A percentile compares a stretch with the other conserved stretches of the same genome.
Conservation (phyloP, 2,797 vertebrate species). For the Philypnodon macrostomus region DNA sequence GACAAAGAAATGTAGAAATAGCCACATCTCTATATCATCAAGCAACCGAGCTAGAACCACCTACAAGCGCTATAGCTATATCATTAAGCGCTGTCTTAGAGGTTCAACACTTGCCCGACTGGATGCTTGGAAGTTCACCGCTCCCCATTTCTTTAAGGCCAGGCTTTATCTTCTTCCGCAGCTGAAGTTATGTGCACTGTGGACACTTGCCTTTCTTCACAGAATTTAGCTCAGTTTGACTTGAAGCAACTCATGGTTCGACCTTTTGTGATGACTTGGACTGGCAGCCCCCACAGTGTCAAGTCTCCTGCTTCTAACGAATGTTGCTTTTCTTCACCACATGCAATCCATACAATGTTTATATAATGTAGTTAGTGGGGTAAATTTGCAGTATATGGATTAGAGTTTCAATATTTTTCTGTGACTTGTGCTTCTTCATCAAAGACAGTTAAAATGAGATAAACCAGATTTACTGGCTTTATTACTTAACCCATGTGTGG, state of each 20-base stretch:
- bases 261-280: conserved; percentile 13
- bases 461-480: too few relatives aligned
- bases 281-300: conserved; percentile 15
- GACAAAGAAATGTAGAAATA: neutral
- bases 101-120: conserved; percentile 3
- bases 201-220: neutral
- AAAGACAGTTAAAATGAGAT: too few relatives aligned
- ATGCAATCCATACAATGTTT: neutral
- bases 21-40: neutral
- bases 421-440: too few relatives aligned
- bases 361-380: too few relatives aligned
- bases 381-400: too few relatives aligned
- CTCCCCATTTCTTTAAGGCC: conserved; percentile 2
- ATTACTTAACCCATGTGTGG: too few relatives aligned
- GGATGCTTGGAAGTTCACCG: neutral
- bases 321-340: neutral
- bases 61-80: neutral
- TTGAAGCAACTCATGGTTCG: conserved; percentile 5
- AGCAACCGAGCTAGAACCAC: neutral
- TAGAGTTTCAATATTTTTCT: too few relatives aligned
- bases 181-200: conserved; percentile 10
- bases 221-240: conserved; percentile 27
- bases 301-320: neutral
- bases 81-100: neutral
- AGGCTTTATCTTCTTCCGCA: neutral